Conservation (phyloP, 2,888 invertebrate genomes). For the Pristionchus mayeri region DNA sequence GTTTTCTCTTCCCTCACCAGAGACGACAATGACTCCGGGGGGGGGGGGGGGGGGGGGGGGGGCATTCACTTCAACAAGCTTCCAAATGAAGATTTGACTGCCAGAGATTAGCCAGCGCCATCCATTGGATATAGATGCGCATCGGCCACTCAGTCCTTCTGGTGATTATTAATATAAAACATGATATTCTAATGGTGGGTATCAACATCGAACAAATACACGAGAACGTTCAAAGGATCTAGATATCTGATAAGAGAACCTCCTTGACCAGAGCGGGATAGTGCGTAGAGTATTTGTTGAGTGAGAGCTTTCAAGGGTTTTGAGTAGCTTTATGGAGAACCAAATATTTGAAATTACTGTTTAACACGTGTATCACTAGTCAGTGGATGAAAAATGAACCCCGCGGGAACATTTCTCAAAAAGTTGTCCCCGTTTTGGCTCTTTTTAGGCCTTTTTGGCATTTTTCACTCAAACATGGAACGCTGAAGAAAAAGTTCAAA, state of each 20-base stretch:
- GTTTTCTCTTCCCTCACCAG: conserved; percentile 47
- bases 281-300: conserved; percentile 39
- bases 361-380: no score
- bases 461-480: no score
- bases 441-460: no score
- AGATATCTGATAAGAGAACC: conserved; percentile 35
- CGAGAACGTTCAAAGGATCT: background rate
- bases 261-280: conserved; percentile 47
- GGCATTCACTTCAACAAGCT: conserved; percentile 34
- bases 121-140: conserved; percentile 29
- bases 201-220: background rate
- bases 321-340: no score
- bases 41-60: background rate
- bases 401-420: no score
- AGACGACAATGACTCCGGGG: conserved; percentile 18
- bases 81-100: conserved; percentile 44
- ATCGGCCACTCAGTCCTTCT: conserved; percentile 14
- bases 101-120: conserved; percentile 48
- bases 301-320: no score
- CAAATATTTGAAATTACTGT: no score
- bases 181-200: no score
- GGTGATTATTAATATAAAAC: background rate
- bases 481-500: no score
- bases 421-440: no score
- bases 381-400: no score